A percentile compares a stretch with the other conserved stretches of the same genome.
These are phyloP conservation scores for Agonopterix subpropinquella DNA, from an alignment of 2,888 invertebrate genomes.

Conservation along the genomic window DNA sequence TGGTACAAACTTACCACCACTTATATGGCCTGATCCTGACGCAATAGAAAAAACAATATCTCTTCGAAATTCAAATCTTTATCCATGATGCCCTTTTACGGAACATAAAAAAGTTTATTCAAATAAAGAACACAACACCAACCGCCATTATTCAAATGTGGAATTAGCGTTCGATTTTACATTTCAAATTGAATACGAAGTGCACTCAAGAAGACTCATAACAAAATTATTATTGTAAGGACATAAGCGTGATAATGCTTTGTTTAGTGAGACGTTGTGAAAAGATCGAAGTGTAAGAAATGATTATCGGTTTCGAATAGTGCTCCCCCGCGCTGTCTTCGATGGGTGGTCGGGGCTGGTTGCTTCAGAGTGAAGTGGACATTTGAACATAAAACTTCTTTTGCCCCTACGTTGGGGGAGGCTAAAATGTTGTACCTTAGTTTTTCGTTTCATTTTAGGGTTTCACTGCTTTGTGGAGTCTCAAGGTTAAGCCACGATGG, in stretches of 20 bases:
- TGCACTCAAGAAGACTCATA: no score
- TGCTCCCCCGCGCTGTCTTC: conserved; percentile 8
- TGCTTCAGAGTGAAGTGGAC: conserved; percentile 4
- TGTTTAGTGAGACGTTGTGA: no score
- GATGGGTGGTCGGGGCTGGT: conserved; percentile 11
- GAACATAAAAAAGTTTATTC: conserved; percentile 3
- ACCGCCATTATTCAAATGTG: conserved; percentile 15
- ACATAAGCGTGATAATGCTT: no score
- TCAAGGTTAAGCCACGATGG: no score
- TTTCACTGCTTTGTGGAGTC: no score
- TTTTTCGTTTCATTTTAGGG: no score
- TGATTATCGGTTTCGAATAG: conserved; percentile 15
- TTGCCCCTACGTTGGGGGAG: no score
- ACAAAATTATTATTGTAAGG: no score
- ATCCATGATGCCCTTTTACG: background rate
- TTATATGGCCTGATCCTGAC: no score
- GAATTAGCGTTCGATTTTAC: conserved; percentile 17
- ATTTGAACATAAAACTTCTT: background rate
- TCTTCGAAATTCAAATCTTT: background rate
- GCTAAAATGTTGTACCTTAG: no score
- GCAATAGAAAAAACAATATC: no score
- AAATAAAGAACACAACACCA: conserved; percentile 9
- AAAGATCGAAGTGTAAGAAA: background rate
- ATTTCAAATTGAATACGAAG: conserved; percentile 15
- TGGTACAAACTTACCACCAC: no score